These are phyloP conservation scores for Mirza zaza DNA, from an alignment of 2,113 vertebrate species.

Conservation along the genomic window DNA sequence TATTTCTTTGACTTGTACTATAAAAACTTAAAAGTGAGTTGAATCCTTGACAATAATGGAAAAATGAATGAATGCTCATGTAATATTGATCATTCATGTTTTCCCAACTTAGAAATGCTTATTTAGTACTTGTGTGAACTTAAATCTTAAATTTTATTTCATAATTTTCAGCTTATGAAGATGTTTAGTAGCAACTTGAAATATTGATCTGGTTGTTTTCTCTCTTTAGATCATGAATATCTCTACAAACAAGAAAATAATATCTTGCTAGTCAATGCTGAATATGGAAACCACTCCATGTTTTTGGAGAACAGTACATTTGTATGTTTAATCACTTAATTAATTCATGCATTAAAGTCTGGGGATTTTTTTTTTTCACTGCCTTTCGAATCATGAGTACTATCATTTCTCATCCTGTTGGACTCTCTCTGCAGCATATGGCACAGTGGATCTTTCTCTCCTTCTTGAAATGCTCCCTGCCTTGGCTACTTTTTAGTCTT, in stretches of 20 bases:
- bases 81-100: background rate
- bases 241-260: constrained; percentile 82
- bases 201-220: constrained; percentile 58
- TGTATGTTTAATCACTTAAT: constrained; percentile 80
- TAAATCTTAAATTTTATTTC: background rate
- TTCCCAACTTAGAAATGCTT: constrained; percentile 32
- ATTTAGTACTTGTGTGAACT: background rate
- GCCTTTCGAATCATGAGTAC: constrained; percentile 53
- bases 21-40: constrained; percentile 37
- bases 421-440: constrained; percentile 65
- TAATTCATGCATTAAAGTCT: constrained; percentile 55
- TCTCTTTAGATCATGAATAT: constrained; percentile 84
- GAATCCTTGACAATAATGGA: background rate
- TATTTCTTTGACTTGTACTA: background rate
- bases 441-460: constrained; percentile 67
- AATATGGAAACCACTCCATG: constrained; percentile 57
- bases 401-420: constrained; percentile 63
- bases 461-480: constrained; percentile 62
- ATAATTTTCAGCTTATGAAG: constrained; percentile 11
- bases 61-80: background rate
- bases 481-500: constrained; percentile 66
- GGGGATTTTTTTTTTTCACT: constrained; percentile 58
- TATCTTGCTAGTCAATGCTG: constrained; percentile 75
- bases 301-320: constrained; percentile 84
- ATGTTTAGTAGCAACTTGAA: constrained; percentile 22